Evolutionary conservation across 2,113 vertebrate genomes (phyloP).

Genomic region (human): DNA sequence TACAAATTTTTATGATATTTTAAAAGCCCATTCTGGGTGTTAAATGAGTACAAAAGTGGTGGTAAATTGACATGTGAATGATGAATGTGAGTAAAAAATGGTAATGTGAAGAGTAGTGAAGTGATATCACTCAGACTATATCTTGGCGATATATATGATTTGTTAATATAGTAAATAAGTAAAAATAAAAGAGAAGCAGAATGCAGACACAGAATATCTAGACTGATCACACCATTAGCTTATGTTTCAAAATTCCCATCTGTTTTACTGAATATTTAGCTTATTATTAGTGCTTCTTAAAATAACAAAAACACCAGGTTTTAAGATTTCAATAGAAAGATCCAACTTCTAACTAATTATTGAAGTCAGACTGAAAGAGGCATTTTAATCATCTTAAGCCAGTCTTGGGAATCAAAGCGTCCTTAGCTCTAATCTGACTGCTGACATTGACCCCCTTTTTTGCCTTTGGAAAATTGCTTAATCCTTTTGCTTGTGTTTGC

Average conservation of each 20-base stretch:
- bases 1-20: background rate
- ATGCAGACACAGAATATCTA: background rate
- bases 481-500: background rate
- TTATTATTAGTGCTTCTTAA: conserved; percentile 1
- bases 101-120: background rate
- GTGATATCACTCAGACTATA: background rate
- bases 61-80: background rate
- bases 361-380: conserved; percentile 8
- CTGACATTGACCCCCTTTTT: background rate
- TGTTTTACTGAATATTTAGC: background rate
- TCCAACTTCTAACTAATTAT: background rate
- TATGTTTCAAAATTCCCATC: background rate
- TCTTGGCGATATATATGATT: background rate
- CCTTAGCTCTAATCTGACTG: conserved; percentile 38
- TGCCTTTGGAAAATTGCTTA: conserved; percentile 47
- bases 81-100: background rate
- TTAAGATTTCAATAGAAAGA: conserved; percentile 8
- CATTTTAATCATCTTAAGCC: conserved; percentile 54
- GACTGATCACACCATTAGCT: background rate
- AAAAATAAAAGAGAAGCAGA: background rate
- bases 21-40: background rate
- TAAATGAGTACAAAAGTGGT: background rate
- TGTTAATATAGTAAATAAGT: background rate
- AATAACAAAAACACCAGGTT: background rate
- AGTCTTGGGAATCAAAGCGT: conserved; percentile 41